phyloP scores from a whole-genome alignment of 2,113 vertebrate species.

The Ivindomyrus marchei region DNA sequence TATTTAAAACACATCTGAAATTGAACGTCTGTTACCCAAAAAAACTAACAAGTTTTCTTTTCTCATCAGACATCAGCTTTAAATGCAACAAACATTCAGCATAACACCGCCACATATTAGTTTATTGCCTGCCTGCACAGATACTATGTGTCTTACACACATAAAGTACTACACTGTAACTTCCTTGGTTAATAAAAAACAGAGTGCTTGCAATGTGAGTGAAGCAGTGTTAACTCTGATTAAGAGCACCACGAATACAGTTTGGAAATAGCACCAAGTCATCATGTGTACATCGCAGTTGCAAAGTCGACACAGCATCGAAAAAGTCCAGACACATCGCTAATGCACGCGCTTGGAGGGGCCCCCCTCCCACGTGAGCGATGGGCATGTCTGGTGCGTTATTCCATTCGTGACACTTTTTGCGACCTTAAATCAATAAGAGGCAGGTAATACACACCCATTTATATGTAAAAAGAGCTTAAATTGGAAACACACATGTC shows the following conservation, averaged over 20 bases:
- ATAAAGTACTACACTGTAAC: constrained; percentile 46
- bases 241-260: constrained; percentile 60
- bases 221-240: constrained; percentile 41
- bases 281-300: constrained; percentile 49
- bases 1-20: constrained; percentile 2
- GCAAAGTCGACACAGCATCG: constrained; percentile 45
- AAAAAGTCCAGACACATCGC: constrained; percentile 31
- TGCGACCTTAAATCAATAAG: constrained; percentile 30
- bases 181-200: constrained; percentile 45
- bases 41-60: not conserved
- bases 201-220: constrained; percentile 37
- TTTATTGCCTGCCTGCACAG: constrained; percentile 27
- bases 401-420: constrained; percentile 39
- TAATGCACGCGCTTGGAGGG: not conserved
- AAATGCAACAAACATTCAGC: constrained; percentile 22
- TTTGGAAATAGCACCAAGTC: constrained; percentile 66
- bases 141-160: constrained; percentile 17
- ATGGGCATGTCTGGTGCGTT: constrained; percentile 42
- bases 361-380: not conserved
- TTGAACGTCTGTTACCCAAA: not conserved
- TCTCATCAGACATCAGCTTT: not conserved
- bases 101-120: constrained; percentile 14
- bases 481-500: constrained; percentile 35
- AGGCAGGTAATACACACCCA: constrained; percentile 34
- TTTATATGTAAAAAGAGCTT: constrained; percentile 35